These are phyloP conservation scores for Helicoverpa assulta DNA, from an alignment of 2,888 invertebrate species.

Conservation along the genomic window DNA sequence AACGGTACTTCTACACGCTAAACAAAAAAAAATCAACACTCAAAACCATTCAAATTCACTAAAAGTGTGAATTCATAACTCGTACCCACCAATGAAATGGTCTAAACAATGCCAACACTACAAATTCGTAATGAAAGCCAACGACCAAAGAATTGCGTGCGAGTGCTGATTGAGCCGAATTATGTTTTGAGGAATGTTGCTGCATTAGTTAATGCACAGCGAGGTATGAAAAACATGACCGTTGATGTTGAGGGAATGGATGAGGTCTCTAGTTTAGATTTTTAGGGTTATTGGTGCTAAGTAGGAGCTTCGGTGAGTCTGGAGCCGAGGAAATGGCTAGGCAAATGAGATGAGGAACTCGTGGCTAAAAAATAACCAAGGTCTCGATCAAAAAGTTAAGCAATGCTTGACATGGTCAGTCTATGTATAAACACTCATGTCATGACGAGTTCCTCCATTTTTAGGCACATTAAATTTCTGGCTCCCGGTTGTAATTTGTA, in stretches of 20 bases:
- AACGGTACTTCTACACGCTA: too few relatives aligned
- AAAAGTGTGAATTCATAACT: constrained; percentile 44
- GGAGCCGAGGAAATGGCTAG: too few relatives aligned
- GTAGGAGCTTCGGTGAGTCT: too few relatives aligned
- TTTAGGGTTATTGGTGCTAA: neutral
- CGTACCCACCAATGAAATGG: constrained; percentile 46
- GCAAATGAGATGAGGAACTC: too few relatives aligned
- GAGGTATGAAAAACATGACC: constrained; percentile 66
- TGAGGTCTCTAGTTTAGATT: neutral
- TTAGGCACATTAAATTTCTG: too few relatives aligned
- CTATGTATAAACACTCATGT: too few relatives aligned
- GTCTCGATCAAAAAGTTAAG: too few relatives aligned
- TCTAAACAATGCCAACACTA: constrained; percentile 54
- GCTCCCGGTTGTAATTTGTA: too few relatives aligned
- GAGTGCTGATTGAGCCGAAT: constrained; percentile 82
- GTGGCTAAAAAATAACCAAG: too few relatives aligned
- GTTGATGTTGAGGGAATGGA: constrained; percentile 40
- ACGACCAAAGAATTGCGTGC: constrained; percentile 74
- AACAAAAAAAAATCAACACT: neutral
- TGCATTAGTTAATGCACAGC: constrained; percentile 84
- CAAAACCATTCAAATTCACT: neutral
- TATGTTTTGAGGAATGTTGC: constrained; percentile 84
- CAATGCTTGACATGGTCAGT: too few relatives aligned
- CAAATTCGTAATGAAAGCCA: constrained; percentile 55
- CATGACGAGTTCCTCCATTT: too few relatives aligned